These are phyloP conservation scores for Danionella cerebrum DNA, from an alignment of 2,113 vertebrate genomes.

Conservation along the genomic window DNA sequence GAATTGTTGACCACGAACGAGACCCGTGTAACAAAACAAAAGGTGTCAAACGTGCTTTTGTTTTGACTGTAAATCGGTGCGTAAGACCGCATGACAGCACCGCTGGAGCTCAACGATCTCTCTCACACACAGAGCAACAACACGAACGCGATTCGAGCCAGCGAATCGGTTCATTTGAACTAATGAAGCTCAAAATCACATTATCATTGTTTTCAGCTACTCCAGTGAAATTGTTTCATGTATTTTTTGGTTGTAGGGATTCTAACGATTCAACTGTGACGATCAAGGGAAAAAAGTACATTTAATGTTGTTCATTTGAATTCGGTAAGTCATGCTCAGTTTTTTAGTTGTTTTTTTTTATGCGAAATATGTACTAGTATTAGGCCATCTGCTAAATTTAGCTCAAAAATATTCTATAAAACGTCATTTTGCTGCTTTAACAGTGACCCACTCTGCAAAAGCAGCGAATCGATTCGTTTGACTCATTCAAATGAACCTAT, in stretches of 20 bases:
- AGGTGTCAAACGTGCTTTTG: background rate
- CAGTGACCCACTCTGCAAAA: slow-evolving; percentile 26
- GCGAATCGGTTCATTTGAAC: background rate
- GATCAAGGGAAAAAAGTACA: too few relatives aligned
- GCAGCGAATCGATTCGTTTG: slow-evolving; percentile 39
- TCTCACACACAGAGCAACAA: slow-evolving; percentile 9
- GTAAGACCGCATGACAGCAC: background rate
- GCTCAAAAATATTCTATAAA: too few relatives aligned
- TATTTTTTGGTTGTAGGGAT: too few relatives aligned
- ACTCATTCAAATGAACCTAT: background rate
- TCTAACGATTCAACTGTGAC: too few relatives aligned
- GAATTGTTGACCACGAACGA: background rate
- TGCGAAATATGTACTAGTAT: too few relatives aligned
- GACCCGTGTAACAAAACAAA: background rate
- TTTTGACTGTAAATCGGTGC: slow-evolving; percentile 1
- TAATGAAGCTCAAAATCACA: too few relatives aligned
- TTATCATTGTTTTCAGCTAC: background rate
- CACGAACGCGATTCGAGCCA: background rate
- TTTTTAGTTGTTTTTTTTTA: too few relatives aligned
- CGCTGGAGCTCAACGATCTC: slow-evolving; percentile 10
- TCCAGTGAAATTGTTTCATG: background rate
- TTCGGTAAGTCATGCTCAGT: too few relatives aligned
- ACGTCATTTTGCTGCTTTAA: background rate
- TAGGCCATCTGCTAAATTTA: too few relatives aligned
- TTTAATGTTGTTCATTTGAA: too few relatives aligned